Base-by-base conservation (phyloP, 1,140 invertebrate genomes). In the Dendrolimus kikuchii region DNA sequence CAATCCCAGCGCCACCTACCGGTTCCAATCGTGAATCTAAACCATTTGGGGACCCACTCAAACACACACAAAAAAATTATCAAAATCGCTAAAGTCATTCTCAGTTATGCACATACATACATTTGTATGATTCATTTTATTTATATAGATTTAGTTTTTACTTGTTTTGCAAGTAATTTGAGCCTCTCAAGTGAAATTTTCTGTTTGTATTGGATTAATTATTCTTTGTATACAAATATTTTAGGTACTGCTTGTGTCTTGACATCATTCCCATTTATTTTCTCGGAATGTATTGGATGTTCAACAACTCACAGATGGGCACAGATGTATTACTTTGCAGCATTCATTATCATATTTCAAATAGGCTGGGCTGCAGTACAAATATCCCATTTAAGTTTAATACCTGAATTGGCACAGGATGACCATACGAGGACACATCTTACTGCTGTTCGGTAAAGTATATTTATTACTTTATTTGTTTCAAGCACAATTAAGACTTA, bases 361-460 rank as follows among this genome's bases (percentile, higher is more conserved):
- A 96, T 98, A 85, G 97, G 97, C 23, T 99, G 98, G 97, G 97
- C 97, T 4, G 86, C 94, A 7, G 94, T 96, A 2, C 98, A 99
- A 90, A 98, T 99, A 66, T 96, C 96, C 36, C 97, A 99, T 87
- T 88, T 99, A 45, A 94, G 96, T 4, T 79, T 94, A 10, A 93
- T 95, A 61, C 91, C 93, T 7, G 93, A 94, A 74, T 81, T 94
- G 37, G 92, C 93, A 37, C 89, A 91, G 5, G 90, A 91, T 68
- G 90, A 94, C 67, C 90, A 93, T 63, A 93, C 96, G 69, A 89
- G 96, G 57, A 96, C 96, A 7, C 92, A 93, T 76, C 89, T 98
- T 4, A 95, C 95, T 55, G 93, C 96, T 9, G 90, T 95, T n/a
- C 93, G 96, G 95, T 96, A 78, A 49, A 50, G 38, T 39, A 7